Base-by-base conservation (phyloP, 2,888 invertebrate species). In the Apoderus coryli region DNA sequence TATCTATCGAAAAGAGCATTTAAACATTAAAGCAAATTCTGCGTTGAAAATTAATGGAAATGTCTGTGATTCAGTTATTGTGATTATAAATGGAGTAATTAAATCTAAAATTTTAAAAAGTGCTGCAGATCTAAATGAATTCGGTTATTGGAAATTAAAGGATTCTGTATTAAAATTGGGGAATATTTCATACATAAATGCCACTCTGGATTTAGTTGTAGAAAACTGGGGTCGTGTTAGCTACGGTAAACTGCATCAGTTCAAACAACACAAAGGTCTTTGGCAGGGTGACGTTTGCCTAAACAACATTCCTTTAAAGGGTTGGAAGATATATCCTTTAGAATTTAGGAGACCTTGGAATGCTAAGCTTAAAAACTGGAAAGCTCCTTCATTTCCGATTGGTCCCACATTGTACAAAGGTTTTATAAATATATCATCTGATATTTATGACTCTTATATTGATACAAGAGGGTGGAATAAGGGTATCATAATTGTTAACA, bases 161-260 rank as follows among this genome's bases (percentile, higher is more conserved):
- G 43, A 57, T 38, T 46, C 47, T 3, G 43, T 38, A 6, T 38
- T 55, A 11, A 39, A 36, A 14, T 25, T 24, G 38, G 37, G 42
- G 4, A 13, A 7, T n/a, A 12, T 7, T 7, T 29, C 37, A 23
- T 24, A 35, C 9, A 41, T 38, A 4, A 37, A 43, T 4, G 42
- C 42, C 10, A 47, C 46, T 25, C 36, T 64, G 16, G 54, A 57
- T 27, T 34, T 65, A 4, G 41, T 69, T 3, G 57, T 61, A 3
- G 89, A 90, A 57, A 84, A 79, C 52, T 80, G 81, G 61, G 89
- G 89, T 6, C 65, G 85, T 27, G 67, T 81, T 24, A 84, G 82
- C 52, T 50, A 43, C 37, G 52, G 52, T 47, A 61, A 6, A 35
- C 37, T 46, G 16, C 36, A 44, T 12, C 47, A 67, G 24, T 63